These are phyloP conservation scores for Anorthoa munda DNA, from an alignment of 2,888 invertebrate genomes.

Conservation along the genomic window DNA sequence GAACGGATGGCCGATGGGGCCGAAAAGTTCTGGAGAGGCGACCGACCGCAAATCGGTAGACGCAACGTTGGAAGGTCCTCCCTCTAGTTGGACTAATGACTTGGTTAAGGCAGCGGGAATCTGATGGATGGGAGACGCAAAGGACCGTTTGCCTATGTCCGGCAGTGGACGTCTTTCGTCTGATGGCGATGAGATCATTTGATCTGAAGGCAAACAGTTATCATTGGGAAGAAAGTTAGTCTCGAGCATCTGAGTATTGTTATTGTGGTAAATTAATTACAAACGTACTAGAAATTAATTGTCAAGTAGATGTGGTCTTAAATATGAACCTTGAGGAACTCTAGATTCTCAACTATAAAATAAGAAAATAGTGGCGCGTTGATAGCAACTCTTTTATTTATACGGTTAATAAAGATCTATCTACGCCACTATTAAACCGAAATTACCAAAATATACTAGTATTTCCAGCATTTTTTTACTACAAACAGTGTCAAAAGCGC, in stretches of 20 bases:
- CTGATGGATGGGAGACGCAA: no score
- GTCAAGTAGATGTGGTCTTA: constrained; percentile 15
- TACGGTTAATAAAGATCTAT: background rate
- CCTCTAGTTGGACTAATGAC: no score
- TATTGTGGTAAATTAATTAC: no score
- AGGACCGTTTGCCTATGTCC: no score
- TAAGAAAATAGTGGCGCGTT: background rate
- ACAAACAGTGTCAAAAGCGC: background rate
- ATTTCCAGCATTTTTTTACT: background rate
- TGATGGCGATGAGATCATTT: no score
- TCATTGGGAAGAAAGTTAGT: background rate
- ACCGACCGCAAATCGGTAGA: no score
- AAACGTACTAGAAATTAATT: no score
- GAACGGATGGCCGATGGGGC: no score
- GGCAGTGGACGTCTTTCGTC: background rate
- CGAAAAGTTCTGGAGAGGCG: no score
- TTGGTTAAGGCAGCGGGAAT: no score
- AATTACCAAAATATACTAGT: background rate
- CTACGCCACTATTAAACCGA: background rate
- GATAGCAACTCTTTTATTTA: background rate
- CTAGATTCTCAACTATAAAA: background rate
- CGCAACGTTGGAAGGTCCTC: no score
- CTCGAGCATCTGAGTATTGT: no score
- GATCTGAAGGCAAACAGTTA: background rate
- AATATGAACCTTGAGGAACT: constrained; percentile 21